phyloP scores from a whole-genome alignment of 2,113 vertebrate species.

The Xenopus tropicalis region UCB_Xtro_10.0 CM004443.2:45949001-45949500 shows the following conservation, averaged over 20 bases:
- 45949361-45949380: slow-evolving; percentile 13
- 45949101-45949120: background rate
- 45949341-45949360: slow-evolving; percentile 19
- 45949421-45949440: slow-evolving; percentile 7
- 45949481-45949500: background rate
- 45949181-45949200: background rate
- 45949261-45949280: slow-evolving; percentile 29
- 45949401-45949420: slow-evolving; percentile 5
- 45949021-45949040: background rate
- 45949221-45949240: slow-evolving; percentile 15
- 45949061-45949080: background rate
- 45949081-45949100: background rate
- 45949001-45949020: too few species aligned
- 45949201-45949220: slow-evolving; percentile 2
- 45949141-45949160: slow-evolving; percentile 7
- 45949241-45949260: slow-evolving; percentile 25
- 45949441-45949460: slow-evolving; percentile 18
- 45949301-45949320: slow-evolving; percentile 13
- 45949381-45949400: slow-evolving; percentile 13
- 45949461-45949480: slow-evolving; percentile 18
- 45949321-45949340: slow-evolving; percentile 30
- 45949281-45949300: slow-evolving; percentile 26
- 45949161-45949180: slow-evolving; percentile 6
- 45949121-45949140: background rate
- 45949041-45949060: background rate